phyloP scores from a whole-genome alignment of 2,113 vertebrate species.

The Salvator merianae region DNA sequence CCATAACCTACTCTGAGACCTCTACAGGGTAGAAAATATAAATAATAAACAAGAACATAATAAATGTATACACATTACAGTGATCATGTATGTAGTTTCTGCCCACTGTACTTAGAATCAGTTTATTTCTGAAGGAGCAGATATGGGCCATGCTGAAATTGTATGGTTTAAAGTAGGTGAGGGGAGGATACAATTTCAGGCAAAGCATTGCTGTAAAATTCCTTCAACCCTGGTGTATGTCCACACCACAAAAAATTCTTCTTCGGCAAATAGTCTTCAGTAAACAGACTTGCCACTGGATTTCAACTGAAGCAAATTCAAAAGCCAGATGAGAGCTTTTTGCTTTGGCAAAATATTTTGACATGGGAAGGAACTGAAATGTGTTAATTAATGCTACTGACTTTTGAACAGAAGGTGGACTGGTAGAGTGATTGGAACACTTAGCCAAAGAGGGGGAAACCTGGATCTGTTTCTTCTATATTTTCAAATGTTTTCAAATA shows the following conservation, averaged over 20 bases:
- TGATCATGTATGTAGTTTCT: too few species aligned
- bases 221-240: neutral
- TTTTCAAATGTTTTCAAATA: neutral
- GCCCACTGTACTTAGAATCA: too few species aligned
- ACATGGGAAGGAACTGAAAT: neutral
- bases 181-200: too few species aligned
- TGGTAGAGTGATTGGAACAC: neutral
- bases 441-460: neutral
- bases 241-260: too few species aligned
- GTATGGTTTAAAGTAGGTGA: too few species aligned
- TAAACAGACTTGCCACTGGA: neutral
- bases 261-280: neutral
- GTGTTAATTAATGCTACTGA: neutral
- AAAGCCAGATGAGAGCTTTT: neutral
- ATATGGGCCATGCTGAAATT: too few species aligned
- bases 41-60: too few species aligned
- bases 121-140: too few species aligned
- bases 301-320: neutral
- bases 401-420: neutral
- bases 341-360: neutral
- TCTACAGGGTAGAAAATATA: too few species aligned
- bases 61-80: too few species aligned
- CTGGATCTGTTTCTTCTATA: neutral
- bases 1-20: too few species aligned
- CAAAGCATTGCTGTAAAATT: too few species aligned